phyloP scores from a whole-genome alignment of 2,888 invertebrate species.

The Stenotaenia linearis region DNA sequence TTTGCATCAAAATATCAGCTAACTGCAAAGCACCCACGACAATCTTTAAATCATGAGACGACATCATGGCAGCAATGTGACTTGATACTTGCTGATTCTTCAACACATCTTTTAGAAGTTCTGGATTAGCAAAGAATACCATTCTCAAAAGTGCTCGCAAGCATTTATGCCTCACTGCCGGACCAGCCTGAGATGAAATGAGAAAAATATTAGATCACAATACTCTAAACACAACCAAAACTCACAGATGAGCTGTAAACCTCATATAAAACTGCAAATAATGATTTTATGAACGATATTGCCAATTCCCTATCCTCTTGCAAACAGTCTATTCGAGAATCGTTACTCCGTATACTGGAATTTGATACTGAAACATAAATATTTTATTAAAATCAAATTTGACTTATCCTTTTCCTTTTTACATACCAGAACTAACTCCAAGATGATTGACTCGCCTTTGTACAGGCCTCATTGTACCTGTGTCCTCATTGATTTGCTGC shows the following conservation, averaged over 20 bases:
- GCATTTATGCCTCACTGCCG: conserved; percentile 94
- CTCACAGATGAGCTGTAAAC: conserved; percentile 86
- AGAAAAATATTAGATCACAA: not conserved
- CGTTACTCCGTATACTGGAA: conserved; percentile 44
- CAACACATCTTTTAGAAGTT: conserved; percentile 65
- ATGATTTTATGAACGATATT: conserved; percentile 64
- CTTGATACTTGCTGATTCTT: conserved; percentile 79
- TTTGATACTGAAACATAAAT: too few relatives aligned
- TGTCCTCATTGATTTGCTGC: conserved; percentile 98
- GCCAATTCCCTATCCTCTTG: conserved; percentile 65
- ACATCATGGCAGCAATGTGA: conserved; percentile 97
- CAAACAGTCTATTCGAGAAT: conserved; percentile 64
- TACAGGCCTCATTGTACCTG: conserved; percentile 86
- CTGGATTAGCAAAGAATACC: conserved; percentile 88
- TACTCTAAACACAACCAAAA: conserved; percentile 32
- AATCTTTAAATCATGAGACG: conserved; percentile 90
- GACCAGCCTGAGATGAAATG: conserved; percentile 65
- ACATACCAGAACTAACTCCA: conserved; percentile 33
- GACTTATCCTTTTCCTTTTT: too few relatives aligned
- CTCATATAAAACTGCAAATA: conserved; percentile 93
- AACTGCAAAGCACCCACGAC: conserved; percentile 95
- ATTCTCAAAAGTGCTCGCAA: conserved; percentile 90
- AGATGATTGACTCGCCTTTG: conserved; percentile 60
- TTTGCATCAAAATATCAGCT: conserved; percentile 93
- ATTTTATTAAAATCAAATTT: too few relatives aligned